Base-by-base conservation (phyloP, 2,113 vertebrate genomes). In the Phylloscopus trochilus region DNA sequence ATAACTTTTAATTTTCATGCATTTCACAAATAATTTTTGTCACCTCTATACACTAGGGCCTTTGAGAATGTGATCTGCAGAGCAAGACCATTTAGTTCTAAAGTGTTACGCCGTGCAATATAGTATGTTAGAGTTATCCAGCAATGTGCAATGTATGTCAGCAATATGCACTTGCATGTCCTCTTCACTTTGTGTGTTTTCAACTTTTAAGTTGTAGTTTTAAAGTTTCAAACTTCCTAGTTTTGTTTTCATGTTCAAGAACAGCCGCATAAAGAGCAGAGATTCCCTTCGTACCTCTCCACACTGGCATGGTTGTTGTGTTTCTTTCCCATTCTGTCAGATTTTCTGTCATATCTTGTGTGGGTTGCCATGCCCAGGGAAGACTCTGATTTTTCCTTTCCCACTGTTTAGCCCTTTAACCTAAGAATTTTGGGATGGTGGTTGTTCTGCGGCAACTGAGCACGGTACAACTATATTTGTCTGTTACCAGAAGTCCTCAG, bases 261-360 rank as follows among this genome's bases (percentile, higher is more conserved):
- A 14, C 28, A 53, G 12, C 6, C 16, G 10, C 3, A 2, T 68
- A 35, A 58, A 75, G 33, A 63, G 22, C 15, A 39, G 22, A 78
- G 31, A 23, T 49, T 92, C 8, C 20, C n/a, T 47, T 64, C 28
- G 2, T 62, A 31, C 17, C 22, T 37, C 10, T 89, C 12, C 17
- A 33, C n/a, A 46, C 24, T 0, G 0, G 27, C 16, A 15, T 5
- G 1, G 2, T 35, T 46, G 10, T 8, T 13, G 3, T 24, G 4
- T 73, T 80, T 79, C 53, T 83, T 85, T 51, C 59, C 31, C 4
- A 3, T 30, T 67, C 13, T 73, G 26, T 47, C 22, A 55, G n/a
- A 35, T 84, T 63, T 84, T 86, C 26, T 44, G 33, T 86, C 21
- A 8, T 1, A 0, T 33, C 37, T 56, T 37, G 1, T 35, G 21